Evolutionary conservation across 1,140 invertebrate genomes (phyloP), one percentile per base, ranked within the genome.

Genomic region (Hypsibius dujardini): DNA sequence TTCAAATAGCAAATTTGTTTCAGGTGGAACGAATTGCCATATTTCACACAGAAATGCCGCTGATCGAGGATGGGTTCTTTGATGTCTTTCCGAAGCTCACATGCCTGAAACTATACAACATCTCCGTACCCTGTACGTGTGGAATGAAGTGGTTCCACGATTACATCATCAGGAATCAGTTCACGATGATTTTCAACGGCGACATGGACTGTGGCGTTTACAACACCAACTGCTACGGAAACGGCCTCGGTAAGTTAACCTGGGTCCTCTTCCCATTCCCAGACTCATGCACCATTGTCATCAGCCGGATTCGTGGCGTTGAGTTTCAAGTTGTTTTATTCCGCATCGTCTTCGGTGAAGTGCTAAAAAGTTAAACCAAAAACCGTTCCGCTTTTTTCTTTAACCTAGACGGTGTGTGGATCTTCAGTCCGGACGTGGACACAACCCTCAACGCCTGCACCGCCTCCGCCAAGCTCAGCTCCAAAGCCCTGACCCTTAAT

Each of bases 101-200:
- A 12, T 67, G 62, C 42, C 62, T 67, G 3, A 67, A 67, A 42
- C 42, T 67, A 3, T 67, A 14, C 62, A 67, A 67, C 42, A 67
- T 67, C 42, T 67, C 62, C 62, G 45, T 67, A 3, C 62, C 62
- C 7, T 67, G 62, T 42, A 14, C 45, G 42, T 67, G 62, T 42
- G 3, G 12, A 7, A 67, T 67, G 62, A 67, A 67, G 62, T 67
- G 62, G 62, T 67, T 67, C 42, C 62, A 67, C 42, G 62, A 67
- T 42, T 67, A 42, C 12, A 7, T 67, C 42, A 3, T 67, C 7
- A 67, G 7, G 3, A 67, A 67, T 67, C 62, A 67, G 62, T 67
- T 67, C 42, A 67, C 62, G 12, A 67, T 67, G 62, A 67, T 67
- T 42, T 67, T 67, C 62, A 67, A 67, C 42, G 62, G 62, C 42